These are phyloP conservation scores for Xiphophorus birchmanni DNA, from an alignment of 2,797 vertebrate species.

Conservation along the genomic window DNA sequence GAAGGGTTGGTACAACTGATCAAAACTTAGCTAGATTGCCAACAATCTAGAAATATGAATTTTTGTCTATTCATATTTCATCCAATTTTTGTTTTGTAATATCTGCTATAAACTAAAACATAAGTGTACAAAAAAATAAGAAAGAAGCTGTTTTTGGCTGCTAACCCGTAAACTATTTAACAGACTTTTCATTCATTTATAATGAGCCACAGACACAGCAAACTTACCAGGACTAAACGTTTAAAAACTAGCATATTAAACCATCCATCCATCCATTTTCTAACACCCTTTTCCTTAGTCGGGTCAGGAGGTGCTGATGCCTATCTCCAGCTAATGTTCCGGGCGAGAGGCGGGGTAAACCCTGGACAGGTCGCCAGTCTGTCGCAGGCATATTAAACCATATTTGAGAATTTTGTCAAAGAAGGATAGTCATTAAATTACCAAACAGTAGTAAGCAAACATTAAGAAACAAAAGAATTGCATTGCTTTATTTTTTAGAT, in stretches of 20 bases:
- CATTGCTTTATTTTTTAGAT: background rate
- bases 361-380: too few species aligned
- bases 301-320: too few species aligned
- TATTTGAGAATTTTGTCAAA: background rate
- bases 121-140: background rate
- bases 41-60: too few species aligned
- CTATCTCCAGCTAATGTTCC: too few species aligned
- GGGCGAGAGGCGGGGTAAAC: too few species aligned
- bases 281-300: too few species aligned
- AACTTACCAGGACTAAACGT: background rate
- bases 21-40: background rate
- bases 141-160: background rate
- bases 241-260: background rate
- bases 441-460: background rate
- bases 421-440: background rate
- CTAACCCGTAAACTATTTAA: background rate
- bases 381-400: background rate
- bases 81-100: background rate
- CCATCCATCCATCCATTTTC: too few species aligned
- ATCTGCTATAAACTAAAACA: background rate
- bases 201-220: background rate
- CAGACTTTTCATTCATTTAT: background rate
- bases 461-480: background rate
- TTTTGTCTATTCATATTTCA: background rate
- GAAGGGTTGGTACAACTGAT: background rate